Evolutionary conservation across 2,888 invertebrate species (phyloP), one percentile per base, ranked within the genome.

Genomic region (Atrina japonica): DNA sequence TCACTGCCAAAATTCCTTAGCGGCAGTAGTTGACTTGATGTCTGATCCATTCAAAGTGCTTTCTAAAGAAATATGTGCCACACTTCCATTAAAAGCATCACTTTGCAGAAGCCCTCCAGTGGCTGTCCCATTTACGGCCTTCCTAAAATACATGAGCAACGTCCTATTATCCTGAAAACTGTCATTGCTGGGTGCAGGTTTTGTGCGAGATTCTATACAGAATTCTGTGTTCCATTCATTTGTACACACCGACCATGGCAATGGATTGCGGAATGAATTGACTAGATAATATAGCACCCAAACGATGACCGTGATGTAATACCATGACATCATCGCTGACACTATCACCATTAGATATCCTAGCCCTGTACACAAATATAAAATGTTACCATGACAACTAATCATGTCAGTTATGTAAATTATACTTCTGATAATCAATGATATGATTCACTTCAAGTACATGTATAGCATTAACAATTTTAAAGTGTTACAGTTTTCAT

Each of bases 271-370:
- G 91, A 97, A 95, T 87, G 97, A 96, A 87, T 96, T 96, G 90
- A 96, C 96, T 74, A 97, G 93, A 89, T 97, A 97, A 91, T 94
- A 97, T 92, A 97, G 95, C 87, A 96, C 97, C 97, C 97, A 98
- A 59, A 97, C 97, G 86, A 98, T 97, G 90, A 98, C 97, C 81
- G 97, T 97, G 89, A 97, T 98, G 92, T 98, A 97, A 91, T 98
- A 98, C 67, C 97, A 92, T 2, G 96, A 96, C 73, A 98, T 97
- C 91, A 97, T 95, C 81, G 97, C 94, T 1, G 97, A 96, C 74
- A 97, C 97, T 2, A 91, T 83, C 16, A 91, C 88, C 66, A 92
- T 92, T 29, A 91, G 90, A 81, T 90, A 91, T 0, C 92, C 92
- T 49, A 92, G 89, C 41, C 92, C 93, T 93, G 83, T 1, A 58